Evolutionary conservation across 2,113 vertebrate genomes (phyloP), one percentile per base, ranked within the genome.

Genomic region (Crotalus tigris): DNA sequence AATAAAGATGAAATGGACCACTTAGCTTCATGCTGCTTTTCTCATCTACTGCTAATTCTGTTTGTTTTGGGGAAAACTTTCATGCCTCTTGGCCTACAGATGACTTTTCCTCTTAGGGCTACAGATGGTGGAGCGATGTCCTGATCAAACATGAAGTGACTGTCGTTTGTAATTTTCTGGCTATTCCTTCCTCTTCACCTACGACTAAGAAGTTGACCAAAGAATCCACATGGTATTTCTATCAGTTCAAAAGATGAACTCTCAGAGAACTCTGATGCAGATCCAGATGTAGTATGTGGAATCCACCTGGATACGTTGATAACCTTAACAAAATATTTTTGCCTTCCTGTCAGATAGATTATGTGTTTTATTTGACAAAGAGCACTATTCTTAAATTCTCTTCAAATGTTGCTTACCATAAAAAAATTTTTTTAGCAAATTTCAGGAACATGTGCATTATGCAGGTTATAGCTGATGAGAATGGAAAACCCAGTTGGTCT

Each of bases 101-200:
- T 95, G 95, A 10, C 24, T 98, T 98, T 98, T 97, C 97, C 97
- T 97, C 95, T 98, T 97, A 96, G 94, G 90, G 93, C 94, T 93
- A 93, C 94, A 94, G 95, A 92, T 95, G 97, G 95, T 97, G 95
- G 94, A 96, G 88, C 87, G 81, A 92, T 93, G 64, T 96, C 92
- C 96, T 86, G 87, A 95, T 88, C 92, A 96, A 89, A 53, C 33
- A 94, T 23, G 93, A 91, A 93, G 46, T 87, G 64, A 39, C 23
- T 46, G 23, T 95, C 2, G n/a, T 0, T 61, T 95, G 93, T 92
- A 39, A 88, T 90, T 95, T 87, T 26, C 46, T 87, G 21, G 88
- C 95, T 89, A 21, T 91, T 93, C 92, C 91, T 94, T 0, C 39
- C 29, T n/a, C 93, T 94, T 95, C 87, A 95, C 91, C 46, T 96